phyloP scores from a whole-genome alignment of 2,113 vertebrate species.

The Carettochelys insculpta region DNA sequence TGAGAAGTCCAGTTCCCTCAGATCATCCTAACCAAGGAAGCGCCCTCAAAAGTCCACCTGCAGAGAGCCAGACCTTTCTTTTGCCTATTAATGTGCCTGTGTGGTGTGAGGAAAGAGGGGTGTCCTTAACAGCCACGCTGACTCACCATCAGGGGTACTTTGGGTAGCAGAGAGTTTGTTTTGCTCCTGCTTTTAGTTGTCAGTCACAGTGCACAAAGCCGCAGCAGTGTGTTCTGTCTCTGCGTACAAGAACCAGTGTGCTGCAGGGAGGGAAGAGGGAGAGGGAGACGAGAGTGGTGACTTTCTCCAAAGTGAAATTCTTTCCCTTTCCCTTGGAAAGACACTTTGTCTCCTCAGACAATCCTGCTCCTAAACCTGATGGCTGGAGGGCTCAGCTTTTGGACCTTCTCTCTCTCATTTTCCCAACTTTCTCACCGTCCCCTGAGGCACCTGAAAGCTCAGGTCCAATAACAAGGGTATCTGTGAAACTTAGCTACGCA shows the following conservation, averaged over 20 bases:
- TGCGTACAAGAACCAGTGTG: accelerated
- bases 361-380: neutral
- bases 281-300: neutral
- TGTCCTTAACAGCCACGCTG: neutral
- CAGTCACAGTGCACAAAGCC: neutral
- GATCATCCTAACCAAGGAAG: neutral
- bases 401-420: neutral
- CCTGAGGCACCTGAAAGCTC: accelerated
- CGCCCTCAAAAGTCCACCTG: neutral
- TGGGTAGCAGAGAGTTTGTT: neutral
- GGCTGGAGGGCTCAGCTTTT: neutral
- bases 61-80: neutral
- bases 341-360: neutral
- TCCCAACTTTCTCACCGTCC: neutral
- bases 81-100: neutral
- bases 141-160: neutral
- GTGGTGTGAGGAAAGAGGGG: neutral
- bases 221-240: neutral
- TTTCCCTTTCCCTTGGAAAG: neutral
- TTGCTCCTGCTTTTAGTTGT: neutral
- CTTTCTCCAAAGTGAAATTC: neutral
- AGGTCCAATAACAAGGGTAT: neutral
- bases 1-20: neutral
- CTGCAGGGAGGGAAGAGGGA: neutral
- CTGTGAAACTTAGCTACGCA: neutral